phyloP scores from a whole-genome alignment of 2,797 vertebrate genomes.

The Silurus lanzhouensis region DNA sequence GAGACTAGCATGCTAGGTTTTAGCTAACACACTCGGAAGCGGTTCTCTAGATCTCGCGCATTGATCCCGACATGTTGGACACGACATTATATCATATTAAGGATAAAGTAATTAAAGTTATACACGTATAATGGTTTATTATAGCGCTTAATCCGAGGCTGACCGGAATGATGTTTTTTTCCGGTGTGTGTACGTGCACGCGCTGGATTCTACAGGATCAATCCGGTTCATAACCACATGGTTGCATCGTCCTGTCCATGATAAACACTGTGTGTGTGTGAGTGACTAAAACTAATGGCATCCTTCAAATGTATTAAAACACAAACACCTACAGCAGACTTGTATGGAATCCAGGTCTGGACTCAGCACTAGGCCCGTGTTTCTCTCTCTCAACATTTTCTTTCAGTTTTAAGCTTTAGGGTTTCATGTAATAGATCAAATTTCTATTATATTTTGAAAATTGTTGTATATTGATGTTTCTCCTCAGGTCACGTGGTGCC shows the following conservation, averaged over 20 bases:
- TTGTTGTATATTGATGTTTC: too few relatives aligned
- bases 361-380: conserved; percentile 2
- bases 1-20: not conserved
- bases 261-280: not conserved
- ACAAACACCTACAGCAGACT: not conserved
- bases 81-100: too few relatives aligned
- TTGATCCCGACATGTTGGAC: not conserved
- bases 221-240: conserved; percentile 18
- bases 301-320: not conserved
- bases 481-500: too few relatives aligned
- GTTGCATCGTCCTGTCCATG: not conserved
- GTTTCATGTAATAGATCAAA: too few relatives aligned
- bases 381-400: not conserved
- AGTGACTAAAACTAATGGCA: not conserved
- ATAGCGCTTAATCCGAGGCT: too few relatives aligned
- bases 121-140: too few relatives aligned
- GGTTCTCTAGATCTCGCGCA: not conserved
- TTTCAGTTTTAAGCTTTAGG: not conserved
- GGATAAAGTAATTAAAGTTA: too few relatives aligned
- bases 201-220: conserved; percentile 43
- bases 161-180: too few relatives aligned
- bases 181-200: not conserved
- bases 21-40: not conserved
- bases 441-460: too few relatives aligned
- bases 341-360: not conserved